Percentiles rank a stretch among this genome's conserved stretches.
Conservation (phyloP, 37 sponge, comb jelly and placozoan species). For the Axinella damicornis region DNA sequence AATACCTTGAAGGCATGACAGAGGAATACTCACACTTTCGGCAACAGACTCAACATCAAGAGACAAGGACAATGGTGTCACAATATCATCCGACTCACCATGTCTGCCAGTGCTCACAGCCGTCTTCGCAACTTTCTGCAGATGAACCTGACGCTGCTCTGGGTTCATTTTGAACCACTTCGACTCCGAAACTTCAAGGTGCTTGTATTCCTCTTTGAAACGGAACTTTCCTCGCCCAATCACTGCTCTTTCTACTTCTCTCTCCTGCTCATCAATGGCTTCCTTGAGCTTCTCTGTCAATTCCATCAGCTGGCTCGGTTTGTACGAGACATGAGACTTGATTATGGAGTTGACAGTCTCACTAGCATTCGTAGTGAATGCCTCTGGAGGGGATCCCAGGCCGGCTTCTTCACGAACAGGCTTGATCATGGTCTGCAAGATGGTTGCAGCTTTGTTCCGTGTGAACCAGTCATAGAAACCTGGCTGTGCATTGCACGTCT, state of each 20-base stretch:
- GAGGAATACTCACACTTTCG: not conserved
- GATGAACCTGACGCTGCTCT: conserved; percentile 2
- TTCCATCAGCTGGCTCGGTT: conserved; percentile 27
- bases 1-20: conserved; percentile 7
- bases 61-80: not conserved
- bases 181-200: not conserved
- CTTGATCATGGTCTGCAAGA: too few species aligned
- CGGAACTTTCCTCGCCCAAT: conserved; percentile 20
- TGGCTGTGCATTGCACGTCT: too few species aligned
- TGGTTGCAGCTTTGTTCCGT: too few species aligned
- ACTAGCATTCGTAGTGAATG: too few species aligned
- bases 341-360: too few species aligned
- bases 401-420: too few species aligned
- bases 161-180: conserved; percentile 24
- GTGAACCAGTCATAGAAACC: too few species aligned
- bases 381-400: too few species aligned
- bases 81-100: not conserved
- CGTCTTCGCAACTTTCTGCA: conserved; percentile 16
- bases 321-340: too few species aligned
- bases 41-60: not conserved
- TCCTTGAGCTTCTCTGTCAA: conserved; percentile 19
- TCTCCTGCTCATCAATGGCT: conserved; percentile 36
- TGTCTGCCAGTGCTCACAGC: too few species aligned
- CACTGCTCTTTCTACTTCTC: conserved; percentile 30
- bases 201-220: conserved; percentile 12